phyloP scores from a whole-genome alignment of 2,888 invertebrate genomes.

The Cheiracanthium punctorium region DNA sequence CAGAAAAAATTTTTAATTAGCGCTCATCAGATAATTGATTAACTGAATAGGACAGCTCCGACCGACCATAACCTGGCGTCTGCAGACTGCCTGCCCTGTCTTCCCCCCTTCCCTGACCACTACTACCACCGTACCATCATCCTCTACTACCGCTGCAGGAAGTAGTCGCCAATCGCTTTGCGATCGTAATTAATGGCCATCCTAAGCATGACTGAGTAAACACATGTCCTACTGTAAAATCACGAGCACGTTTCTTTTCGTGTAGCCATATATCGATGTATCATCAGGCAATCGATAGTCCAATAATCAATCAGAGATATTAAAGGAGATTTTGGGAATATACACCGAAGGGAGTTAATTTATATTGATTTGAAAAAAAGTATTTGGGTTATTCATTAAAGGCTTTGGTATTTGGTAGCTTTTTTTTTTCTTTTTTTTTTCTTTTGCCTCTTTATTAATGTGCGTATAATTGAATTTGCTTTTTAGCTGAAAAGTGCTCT shows the following conservation, averaged over 20 bases:
- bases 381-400: conserved; percentile 11
- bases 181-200: conserved; percentile 18
- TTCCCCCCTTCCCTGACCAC: neutral
- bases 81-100: too few species aligned
- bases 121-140: too few species aligned
- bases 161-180: neutral
- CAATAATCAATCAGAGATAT: conserved; percentile 4
- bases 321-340: neutral
- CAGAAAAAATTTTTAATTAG: conserved; percentile 1
- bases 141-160: too few species aligned
- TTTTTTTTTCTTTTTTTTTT: too few species aligned
- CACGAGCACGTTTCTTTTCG: conserved; percentile 7
- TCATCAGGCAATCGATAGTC: neutral
- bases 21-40: neutral
- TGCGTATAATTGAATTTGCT: neutral
- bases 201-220: conserved; percentile 9
- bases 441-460: neutral
- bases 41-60: neutral
- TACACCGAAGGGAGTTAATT: neutral
- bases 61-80: neutral
- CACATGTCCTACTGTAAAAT: neutral
- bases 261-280: neutral
- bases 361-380: neutral
- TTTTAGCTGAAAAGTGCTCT: too few species aligned
- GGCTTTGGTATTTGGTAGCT: neutral